Percentiles rank a stretch among this genome's conserved stretches.
Conservation (phyloP, 2,113 vertebrate species). For the Anhinga anhinga region DNA sequence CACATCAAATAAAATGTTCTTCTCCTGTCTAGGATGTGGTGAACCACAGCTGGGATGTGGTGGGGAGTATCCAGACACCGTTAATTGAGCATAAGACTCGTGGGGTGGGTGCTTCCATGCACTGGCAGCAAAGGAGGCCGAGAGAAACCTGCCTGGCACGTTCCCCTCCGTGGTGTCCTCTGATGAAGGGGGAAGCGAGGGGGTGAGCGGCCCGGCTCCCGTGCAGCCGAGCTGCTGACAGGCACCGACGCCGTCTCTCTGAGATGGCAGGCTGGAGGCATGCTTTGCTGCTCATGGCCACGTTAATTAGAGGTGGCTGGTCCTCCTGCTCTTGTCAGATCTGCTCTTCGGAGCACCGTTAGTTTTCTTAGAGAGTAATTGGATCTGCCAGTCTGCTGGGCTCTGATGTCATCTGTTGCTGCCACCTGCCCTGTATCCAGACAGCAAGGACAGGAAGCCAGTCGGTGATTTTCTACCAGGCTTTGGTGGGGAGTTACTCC, state of each 20-base stretch:
- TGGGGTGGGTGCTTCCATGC: neutral
- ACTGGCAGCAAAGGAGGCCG: neutral
- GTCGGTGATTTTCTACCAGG: neutral
- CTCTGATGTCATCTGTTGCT: neutral
- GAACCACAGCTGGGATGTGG: neutral
- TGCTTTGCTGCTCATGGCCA: neutral
- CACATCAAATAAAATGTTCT: rapidly evolving
- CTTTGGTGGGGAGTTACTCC: too few species aligned
- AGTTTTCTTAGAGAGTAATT: neutral
- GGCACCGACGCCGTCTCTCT: neutral
- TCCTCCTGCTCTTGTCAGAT: neutral
- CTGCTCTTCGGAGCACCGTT: neutral
- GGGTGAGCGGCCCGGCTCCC: neutral
- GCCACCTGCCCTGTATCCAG: neutral
- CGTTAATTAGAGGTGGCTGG: neutral
- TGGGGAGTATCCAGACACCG: neutral
- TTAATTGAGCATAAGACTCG: rapidly evolving
- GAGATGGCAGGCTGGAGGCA: neutral
- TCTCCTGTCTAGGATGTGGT: neutral
- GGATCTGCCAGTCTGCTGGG: neutral
- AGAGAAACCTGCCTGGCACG: rapidly evolving
- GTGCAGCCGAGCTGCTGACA: neutral
- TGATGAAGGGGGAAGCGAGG: too few species aligned
- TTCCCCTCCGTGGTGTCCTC: neutral
- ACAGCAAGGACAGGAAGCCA: neutral